These are phyloP conservation scores for Miniopterus natalensis DNA, from an alignment of 2,113 vertebrate genomes.

Conservation along the genomic window DNA sequence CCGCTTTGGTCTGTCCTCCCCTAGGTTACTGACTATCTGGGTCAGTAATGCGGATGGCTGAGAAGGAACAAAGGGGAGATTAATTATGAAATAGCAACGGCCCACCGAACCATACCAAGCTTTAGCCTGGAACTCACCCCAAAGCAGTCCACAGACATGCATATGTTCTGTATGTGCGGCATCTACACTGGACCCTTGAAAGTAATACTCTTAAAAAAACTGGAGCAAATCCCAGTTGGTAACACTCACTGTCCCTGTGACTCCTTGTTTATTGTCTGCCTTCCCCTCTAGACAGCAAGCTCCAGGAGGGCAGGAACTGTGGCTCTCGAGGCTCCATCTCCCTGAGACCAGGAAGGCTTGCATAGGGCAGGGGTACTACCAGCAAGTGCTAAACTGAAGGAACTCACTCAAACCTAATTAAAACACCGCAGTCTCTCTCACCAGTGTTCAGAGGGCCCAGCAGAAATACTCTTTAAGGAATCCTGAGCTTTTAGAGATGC, in stretches of 20 bases:
- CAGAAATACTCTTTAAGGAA: not conserved
- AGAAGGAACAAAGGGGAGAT: conserved; percentile 79
- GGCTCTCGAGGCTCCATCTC: not conserved
- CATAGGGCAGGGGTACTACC: fast-evolving
- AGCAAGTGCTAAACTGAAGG: not conserved
- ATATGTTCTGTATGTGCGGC: fast-evolving
- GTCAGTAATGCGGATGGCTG: conserved; percentile 72
- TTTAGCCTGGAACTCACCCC: not conserved
- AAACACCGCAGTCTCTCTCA: not conserved
- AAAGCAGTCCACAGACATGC: not conserved
- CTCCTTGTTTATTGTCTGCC: not conserved
- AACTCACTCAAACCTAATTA: not conserved
- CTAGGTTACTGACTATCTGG: conserved; percentile 65
- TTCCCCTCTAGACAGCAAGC: not conserved
- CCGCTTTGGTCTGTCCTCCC: conserved; percentile 14
- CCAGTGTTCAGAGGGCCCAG: not conserved
- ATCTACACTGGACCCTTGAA: not conserved
- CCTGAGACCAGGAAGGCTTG: not conserved
- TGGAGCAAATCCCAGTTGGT: not conserved
- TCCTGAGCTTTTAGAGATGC: not conserved
- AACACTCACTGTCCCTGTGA: too few relatives aligned
- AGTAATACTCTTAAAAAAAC: not conserved
- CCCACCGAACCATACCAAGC: conserved; percentile 71
- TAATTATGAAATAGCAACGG: conserved; percentile 75
- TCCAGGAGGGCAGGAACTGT: not conserved